Percentiles rank a stretch among this genome's conserved stretches.
These are phyloP conservation scores for Toxostoma redivivum DNA, from an alignment of 2,113 vertebrate species.

Conservation along the genomic window DNA sequence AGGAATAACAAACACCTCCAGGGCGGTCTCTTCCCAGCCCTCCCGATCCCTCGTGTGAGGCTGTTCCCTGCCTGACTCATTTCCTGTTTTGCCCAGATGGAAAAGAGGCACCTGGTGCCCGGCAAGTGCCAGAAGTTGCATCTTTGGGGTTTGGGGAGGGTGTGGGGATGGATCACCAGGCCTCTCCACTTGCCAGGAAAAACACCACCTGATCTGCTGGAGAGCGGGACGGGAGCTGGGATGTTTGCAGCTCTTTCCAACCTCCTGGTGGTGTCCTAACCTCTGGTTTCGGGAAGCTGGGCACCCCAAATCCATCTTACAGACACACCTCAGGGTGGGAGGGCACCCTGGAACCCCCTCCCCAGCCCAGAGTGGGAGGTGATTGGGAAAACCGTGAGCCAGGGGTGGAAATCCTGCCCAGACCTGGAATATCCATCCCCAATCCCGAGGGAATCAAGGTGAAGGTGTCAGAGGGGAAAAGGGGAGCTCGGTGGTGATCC, in stretches of 20 bases:
- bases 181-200: neutral
- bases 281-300: neutral
- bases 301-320: neutral
- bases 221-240: neutral
- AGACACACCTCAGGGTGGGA: rapidly evolving
- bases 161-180: neutral
- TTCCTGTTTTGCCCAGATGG: neutral
- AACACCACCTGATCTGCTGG: neutral
- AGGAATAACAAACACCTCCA: neutral
- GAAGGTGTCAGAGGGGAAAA: neutral
- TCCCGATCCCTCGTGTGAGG: neutral
- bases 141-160: neutral
- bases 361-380: neutral
- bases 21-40: neutral
- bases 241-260: neutral
- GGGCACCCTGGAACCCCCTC: too few relatives aligned
- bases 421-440: rapidly evolving
- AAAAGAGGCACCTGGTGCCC: neutral
- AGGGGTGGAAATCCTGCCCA: neutral
- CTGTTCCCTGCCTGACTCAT: neutral
- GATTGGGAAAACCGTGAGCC: rapidly evolving
- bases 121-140: neutral
- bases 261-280: neutral
- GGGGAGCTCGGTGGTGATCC: neutral
- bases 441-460: rapidly evolving